phyloP scores from a whole-genome alignment of 2,113 vertebrate species.

The Otus sunia region DNA sequence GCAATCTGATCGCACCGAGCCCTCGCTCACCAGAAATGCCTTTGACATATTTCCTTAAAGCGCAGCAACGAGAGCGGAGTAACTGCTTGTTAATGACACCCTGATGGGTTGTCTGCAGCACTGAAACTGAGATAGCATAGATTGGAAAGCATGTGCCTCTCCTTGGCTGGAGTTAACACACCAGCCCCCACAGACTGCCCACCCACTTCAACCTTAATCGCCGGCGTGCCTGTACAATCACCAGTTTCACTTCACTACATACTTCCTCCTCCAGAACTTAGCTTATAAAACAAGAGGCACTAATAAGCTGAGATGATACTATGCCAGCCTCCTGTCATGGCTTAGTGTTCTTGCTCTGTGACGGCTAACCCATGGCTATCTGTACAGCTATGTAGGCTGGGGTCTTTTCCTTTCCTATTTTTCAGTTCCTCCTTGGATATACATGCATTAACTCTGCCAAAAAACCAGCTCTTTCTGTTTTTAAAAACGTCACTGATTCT shows the following conservation, averaged over 20 bases:
- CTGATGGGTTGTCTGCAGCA: constrained; percentile 54
- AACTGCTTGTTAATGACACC: constrained; percentile 64
- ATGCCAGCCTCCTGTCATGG: constrained; percentile 18
- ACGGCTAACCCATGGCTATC: background rate
- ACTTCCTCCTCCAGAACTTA: constrained; percentile 37
- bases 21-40: constrained; percentile 60
- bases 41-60: constrained; percentile 62
- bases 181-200: constrained; percentile 62
- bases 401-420: background rate
- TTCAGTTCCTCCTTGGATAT: background rate
- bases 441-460: background rate
- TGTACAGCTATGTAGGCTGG: background rate
- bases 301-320: background rate
- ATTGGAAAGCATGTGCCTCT: constrained; percentile 59
- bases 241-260: constrained; percentile 46
- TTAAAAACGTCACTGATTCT: background rate
- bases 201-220: constrained; percentile 46
- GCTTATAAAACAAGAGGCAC: constrained; percentile 43
- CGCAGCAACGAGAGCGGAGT: background rate
- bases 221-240: constrained; percentile 53
- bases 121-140: constrained; percentile 59
- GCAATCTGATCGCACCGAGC: constrained; percentile 62
- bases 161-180: constrained; percentile 65
- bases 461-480: background rate
- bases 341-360: background rate